phyloP scores from a whole-genome alignment of 1,140 invertebrate species.

The Drosophila nebulosa region DNA sequence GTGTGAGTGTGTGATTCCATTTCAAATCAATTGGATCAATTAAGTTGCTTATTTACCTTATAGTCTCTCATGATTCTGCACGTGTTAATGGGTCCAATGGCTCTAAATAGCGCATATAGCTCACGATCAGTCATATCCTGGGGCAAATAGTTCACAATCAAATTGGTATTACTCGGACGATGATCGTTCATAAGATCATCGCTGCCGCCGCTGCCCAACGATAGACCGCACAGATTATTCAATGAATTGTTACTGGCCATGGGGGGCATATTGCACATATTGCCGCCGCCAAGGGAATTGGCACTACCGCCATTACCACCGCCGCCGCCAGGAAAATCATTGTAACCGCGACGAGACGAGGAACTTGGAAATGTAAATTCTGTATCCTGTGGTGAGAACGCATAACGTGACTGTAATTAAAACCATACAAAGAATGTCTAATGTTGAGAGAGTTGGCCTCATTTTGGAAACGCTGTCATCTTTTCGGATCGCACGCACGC shows the following conservation, averaged over 20 bases:
- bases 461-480: slow-evolving; percentile 19
- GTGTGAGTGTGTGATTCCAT: not conserved
- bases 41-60: slow-evolving; percentile 83
- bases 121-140: slow-evolving; percentile 96
- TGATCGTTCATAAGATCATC: slow-evolving; percentile 64
- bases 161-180: slow-evolving; percentile 85
- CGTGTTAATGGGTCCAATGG: slow-evolving; percentile 92
- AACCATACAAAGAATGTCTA: slow-evolving; percentile 76
- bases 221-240: slow-evolving; percentile 66
- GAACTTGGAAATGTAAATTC: slow-evolving; percentile 80
- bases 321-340: slow-evolving; percentile 68
- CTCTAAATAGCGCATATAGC: slow-evolving; percentile 92
- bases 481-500: not conserved
- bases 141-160: slow-evolving; percentile 97
- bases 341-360: slow-evolving; percentile 72
- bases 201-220: slow-evolving; percentile 62
- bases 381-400: slow-evolving; percentile 81
- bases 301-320: slow-evolving; percentile 65
- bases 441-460: slow-evolving; percentile 75
- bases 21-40: not conserved
- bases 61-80: slow-evolving; percentile 95
- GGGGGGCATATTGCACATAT: slow-evolving; percentile 71
- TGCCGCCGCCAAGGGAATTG: slow-evolving; percentile 65
- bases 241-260: slow-evolving; percentile 79
- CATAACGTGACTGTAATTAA: slow-evolving; percentile 81